These are phyloP conservation scores for Drosophila yakuba DNA, from an alignment of 1,140 invertebrate species.

Conservation along the genomic window DNA sequence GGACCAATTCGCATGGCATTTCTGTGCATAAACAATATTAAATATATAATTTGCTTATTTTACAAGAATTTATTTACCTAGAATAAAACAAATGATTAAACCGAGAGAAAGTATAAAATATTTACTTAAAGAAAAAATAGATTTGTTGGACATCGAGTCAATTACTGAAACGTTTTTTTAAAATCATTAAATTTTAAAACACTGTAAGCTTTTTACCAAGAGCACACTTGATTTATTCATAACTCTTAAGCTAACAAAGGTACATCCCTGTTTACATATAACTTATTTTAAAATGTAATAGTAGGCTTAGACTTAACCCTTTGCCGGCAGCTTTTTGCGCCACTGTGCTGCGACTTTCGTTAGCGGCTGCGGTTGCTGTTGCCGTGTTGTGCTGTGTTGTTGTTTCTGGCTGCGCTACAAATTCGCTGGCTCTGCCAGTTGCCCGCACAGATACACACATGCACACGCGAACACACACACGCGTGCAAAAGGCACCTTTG, in stretches of 20 bases:
- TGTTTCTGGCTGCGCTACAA: constrained; percentile 72
- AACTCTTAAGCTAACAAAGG: not conserved
- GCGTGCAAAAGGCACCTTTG: not conserved
- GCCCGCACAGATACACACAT: constrained; percentile 28
- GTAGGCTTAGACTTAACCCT: not conserved
- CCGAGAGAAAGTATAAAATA: no score
- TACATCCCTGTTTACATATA: not conserved
- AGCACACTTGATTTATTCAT: not conserved
- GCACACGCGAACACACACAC: not conserved
- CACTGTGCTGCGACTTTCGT: constrained; percentile 63
- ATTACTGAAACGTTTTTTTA: no score
- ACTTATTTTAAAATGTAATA: not conserved
- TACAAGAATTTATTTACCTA: no score
- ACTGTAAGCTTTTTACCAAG: no score
- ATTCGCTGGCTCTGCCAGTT: constrained; percentile 74
- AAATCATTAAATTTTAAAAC: no score
- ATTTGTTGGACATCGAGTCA: no score
- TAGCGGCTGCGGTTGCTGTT: constrained; percentile 42
- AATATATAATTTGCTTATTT: not conserved
- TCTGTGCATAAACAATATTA: no score
- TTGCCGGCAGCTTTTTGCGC: constrained; percentile 14
- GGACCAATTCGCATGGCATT: not conserved
- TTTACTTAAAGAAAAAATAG: no score
- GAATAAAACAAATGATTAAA: not conserved
- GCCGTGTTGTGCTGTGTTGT: constrained; percentile 33